Evolutionary conservation across 2,797 vertebrate genomes (phyloP).

Genomic region (Microtus obscurus): DNA sequence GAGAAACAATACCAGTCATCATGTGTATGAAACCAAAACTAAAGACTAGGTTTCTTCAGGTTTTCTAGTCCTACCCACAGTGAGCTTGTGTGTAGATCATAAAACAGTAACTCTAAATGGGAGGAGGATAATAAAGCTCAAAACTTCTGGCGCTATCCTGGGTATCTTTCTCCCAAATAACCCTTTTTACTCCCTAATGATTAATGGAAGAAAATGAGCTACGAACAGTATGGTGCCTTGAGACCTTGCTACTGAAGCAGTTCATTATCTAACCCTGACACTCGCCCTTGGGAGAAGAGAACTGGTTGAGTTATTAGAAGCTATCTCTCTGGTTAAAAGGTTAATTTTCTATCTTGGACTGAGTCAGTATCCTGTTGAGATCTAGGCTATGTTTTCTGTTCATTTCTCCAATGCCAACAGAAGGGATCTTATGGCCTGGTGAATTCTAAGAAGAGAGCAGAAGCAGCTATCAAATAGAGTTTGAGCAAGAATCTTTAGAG

Average conservation of each 20-base stretch:
- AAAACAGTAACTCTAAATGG: neutral
- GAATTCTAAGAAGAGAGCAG: neutral
- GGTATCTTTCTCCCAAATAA: neutral
- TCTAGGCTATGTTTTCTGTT: neutral
- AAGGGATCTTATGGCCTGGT: neutral
- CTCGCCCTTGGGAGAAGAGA: neutral
- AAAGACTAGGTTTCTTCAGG: neutral
- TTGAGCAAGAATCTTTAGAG: neutral
- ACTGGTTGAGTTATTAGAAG: neutral
- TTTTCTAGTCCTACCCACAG: neutral
- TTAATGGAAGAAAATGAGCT: neutral
- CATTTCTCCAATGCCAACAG: neutral
- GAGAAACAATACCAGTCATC: neutral
- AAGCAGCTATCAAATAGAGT: neutral
- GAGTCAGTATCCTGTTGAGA: neutral
- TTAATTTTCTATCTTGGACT: neutral
- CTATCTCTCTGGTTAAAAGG: neutral
- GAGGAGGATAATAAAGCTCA: neutral
- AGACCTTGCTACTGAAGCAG: slow-evolving; percentile 54
- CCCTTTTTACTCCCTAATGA: slow-evolving; percentile 44
- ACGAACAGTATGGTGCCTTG: neutral
- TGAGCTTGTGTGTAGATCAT: neutral
- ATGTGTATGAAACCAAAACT: neutral
- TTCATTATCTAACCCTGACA: neutral
- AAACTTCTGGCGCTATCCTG: neutral